phyloP scores from a whole-genome alignment of 2,113 vertebrate species.

The Triplophysa tibetana region DNA sequence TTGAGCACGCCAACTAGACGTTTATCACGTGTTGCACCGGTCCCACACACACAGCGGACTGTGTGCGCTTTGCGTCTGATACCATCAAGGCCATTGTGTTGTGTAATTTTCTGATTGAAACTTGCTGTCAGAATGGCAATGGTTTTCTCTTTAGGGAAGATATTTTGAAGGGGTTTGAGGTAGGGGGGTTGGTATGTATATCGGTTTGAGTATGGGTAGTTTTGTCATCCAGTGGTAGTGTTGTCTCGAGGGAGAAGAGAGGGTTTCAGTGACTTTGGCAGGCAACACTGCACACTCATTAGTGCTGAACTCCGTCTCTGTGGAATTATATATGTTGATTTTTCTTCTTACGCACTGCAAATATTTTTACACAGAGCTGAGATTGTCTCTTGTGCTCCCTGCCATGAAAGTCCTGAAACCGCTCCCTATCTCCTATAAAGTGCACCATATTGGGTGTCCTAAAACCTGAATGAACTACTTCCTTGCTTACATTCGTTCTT shows the following conservation, averaged over 20 bases:
- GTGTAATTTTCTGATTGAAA: conserved; percentile 13
- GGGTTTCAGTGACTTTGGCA: conserved; percentile 49
- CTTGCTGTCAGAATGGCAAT: not conserved
- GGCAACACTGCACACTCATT: conserved; percentile 45
- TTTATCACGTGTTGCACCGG: conserved; percentile 32
- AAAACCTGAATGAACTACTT: too few relatives aligned
- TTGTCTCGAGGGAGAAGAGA: conserved; percentile 37
- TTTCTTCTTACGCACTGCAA: conserved; percentile 43
- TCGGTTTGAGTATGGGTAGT: conserved; percentile 1
- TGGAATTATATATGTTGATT: conserved; percentile 47
- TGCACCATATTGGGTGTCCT: too few relatives aligned
- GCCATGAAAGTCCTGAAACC: not conserved
- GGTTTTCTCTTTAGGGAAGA: conserved; percentile 26
- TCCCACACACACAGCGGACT: not conserved
- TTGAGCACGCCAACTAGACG: conserved; percentile 19
- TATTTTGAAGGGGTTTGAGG: conserved; percentile 2
- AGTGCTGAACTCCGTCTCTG: conserved; percentile 44
- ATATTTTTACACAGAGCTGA: conserved; percentile 43
- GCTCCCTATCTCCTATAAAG: too few relatives aligned
- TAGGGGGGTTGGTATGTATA: not conserved
- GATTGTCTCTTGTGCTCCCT: not conserved
- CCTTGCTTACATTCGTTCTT: too few relatives aligned
- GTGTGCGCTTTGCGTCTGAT: conserved; percentile 22
- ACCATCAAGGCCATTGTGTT: conserved; percentile 15
- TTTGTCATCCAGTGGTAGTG: conserved; percentile 28